A percentile compares a stretch with the other conserved stretches of the same genome.
Conservation (phyloP, 2,888 invertebrate species). For the Himalopsyche tibetana region DNA sequence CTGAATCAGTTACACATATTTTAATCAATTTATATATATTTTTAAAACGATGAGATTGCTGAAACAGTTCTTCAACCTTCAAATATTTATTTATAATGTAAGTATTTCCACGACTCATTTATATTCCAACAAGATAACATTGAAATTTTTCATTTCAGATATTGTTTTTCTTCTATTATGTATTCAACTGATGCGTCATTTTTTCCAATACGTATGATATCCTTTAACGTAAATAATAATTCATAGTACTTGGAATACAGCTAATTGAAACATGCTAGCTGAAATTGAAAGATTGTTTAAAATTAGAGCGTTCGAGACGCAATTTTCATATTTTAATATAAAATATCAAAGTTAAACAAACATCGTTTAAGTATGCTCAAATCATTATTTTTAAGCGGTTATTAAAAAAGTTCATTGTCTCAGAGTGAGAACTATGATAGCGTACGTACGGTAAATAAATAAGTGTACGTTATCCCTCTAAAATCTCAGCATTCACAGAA, state of each 20-base stretch:
- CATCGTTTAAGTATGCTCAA: too few relatives aligned
- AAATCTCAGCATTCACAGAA: slow-evolving; percentile 24
- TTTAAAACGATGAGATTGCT: too few relatives aligned
- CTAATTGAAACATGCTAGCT: neutral
- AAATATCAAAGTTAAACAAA: too few relatives aligned
- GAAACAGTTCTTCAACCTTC: too few relatives aligned
- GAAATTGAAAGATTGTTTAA: neutral
- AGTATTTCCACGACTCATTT: slow-evolving; percentile 48
- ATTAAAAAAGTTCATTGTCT: too few relatives aligned
- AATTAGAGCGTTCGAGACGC: neutral
- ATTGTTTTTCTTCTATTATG: slow-evolving; percentile 63
- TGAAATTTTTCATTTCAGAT: slow-evolving; percentile 62
- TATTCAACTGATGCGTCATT: slow-evolving; percentile 62
- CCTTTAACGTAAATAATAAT: neutral
- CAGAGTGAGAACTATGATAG: neutral
- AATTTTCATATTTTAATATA: too few relatives aligned
- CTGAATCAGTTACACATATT: too few relatives aligned
- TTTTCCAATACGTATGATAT: neutral
- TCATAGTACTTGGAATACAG: slow-evolving; percentile 57
- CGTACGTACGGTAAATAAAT: neutral
- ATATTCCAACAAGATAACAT: slow-evolving; percentile 59
- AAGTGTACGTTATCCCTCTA: neutral
- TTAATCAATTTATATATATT: too few relatives aligned
- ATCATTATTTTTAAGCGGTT: too few relatives aligned
- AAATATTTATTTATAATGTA: too few relatives aligned